Evolutionary conservation across 2,113 vertebrate genomes (phyloP).

Genomic region (Atherinomorus stipes): DNA sequence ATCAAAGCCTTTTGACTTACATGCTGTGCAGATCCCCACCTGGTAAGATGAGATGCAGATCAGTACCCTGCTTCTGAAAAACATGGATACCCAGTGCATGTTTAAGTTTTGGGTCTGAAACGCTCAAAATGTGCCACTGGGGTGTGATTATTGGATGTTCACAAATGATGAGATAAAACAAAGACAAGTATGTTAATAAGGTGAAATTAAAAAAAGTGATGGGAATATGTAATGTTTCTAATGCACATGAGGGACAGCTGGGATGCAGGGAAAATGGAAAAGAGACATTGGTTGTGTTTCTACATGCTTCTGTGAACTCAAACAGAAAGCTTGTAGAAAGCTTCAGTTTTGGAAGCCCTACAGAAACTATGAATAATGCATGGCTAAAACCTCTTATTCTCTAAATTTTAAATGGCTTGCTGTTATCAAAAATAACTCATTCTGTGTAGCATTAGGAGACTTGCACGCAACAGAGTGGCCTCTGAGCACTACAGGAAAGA

Average conservation of each 20-base stretch:
- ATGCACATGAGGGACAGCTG: not conserved
- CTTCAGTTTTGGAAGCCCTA: conserved; percentile 62
- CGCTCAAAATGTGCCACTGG: too few species aligned
- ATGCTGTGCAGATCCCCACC: too few species aligned
- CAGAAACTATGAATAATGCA: conserved; percentile 76
- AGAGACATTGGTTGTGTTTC: conserved; percentile 25
- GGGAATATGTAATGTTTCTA: conserved; percentile 15
- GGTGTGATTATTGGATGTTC: not conserved
- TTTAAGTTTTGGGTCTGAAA: not conserved
- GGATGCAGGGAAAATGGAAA: conserved; percentile 7
- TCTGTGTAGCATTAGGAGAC: conserved; percentile 46
- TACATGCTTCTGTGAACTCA: conserved; percentile 28
- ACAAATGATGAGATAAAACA: not conserved
- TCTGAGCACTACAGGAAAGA: conserved; percentile 2
- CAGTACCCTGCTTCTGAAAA: too few species aligned
- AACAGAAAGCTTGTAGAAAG: conserved; percentile 50
- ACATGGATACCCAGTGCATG: too few species aligned
- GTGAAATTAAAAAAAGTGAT: too few species aligned
- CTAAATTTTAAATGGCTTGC: conserved; percentile 76
- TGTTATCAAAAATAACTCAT: conserved; percentile 76
- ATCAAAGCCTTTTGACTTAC: too few species aligned
- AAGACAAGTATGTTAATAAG: not conserved
- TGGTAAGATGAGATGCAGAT: too few species aligned
- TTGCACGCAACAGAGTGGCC: conserved; percentile 58
- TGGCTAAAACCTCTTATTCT: conserved; percentile 76